These are phyloP conservation scores for Henicopernis longicauda DNA, from an alignment of 2,113 vertebrate genomes.

Conservation along the genomic window DNA sequence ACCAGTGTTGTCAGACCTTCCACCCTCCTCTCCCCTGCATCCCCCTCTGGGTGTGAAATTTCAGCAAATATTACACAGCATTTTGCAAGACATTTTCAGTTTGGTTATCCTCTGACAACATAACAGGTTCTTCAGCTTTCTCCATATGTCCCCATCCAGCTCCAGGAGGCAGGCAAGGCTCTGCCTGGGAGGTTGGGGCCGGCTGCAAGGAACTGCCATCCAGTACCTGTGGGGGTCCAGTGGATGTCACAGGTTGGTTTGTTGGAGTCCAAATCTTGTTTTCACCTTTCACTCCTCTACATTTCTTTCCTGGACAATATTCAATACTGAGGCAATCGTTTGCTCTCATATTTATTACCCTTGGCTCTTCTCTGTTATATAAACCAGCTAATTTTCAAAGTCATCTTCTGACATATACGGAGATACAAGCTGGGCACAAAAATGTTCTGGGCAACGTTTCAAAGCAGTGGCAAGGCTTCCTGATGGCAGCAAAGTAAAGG, in stretches of 20 bases:
- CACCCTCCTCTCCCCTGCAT: not conserved
- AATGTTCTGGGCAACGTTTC: not conserved
- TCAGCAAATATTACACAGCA: not conserved
- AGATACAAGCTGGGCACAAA: not conserved
- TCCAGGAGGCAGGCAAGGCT: too few species aligned
- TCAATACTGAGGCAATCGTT: not conserved
- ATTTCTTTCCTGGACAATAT: not conserved
- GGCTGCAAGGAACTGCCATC: not conserved
- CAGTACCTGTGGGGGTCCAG: not conserved
- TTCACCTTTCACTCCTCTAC: not conserved
- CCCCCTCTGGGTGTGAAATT: not conserved
- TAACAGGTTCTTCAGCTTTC: not conserved
- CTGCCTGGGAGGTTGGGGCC: not conserved
- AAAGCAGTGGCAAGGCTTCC: not conserved
- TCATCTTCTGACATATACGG: not conserved
- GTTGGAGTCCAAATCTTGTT: not conserved
- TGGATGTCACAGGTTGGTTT: not conserved
- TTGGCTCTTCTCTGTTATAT: not conserved
- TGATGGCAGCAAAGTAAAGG: not conserved
- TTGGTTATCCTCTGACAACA: not conserved
- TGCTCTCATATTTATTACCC: not conserved
- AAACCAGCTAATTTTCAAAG: constrained; percentile 9
- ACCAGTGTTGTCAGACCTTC: not conserved
- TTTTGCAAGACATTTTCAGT: not conserved
- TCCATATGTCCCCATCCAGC: too few species aligned